Percentiles rank a stretch among this genome's conserved stretches.
Conservation (phyloP, 2,113 vertebrate species). For the Callorhinus ursinus region DNA sequence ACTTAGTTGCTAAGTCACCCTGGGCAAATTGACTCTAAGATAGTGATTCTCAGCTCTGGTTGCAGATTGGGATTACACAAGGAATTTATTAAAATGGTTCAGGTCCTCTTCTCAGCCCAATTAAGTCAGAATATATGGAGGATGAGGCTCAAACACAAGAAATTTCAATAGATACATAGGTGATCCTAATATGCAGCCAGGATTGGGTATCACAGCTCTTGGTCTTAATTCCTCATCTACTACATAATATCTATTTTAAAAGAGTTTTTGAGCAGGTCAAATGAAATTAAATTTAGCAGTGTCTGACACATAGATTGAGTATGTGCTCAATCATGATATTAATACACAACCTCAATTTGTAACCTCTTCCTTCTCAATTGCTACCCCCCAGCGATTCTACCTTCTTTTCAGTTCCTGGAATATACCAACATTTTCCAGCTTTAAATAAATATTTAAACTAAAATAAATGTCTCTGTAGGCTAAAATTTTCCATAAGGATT, state of each 20-base stretch:
- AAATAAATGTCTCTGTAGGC: neutral
- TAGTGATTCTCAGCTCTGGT: neutral
- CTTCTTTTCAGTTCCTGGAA: neutral
- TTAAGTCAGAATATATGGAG: constrained; percentile 2
- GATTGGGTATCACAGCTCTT: neutral
- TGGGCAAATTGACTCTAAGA: constrained; percentile 18
- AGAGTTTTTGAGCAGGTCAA: neutral
- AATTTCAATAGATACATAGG: neutral
- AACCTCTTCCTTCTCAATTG: neutral
- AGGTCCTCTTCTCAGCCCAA: neutral
- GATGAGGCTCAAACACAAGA: neutral
- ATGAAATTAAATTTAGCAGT: neutral
- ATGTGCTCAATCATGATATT: neutral
- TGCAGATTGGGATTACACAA: neutral
- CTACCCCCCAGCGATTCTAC: neutral
- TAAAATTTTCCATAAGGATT: neutral
- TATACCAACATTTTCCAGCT: neutral
- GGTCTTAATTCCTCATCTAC: neutral
- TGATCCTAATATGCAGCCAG: neutral
- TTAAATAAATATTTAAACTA: constrained; percentile 16
- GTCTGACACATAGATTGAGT: neutral
- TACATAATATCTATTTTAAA: neutral
- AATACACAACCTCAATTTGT: neutral
- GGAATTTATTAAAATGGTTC: neutral
- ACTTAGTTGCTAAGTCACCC: neutral